A percentile compares a stretch with the other conserved stretches of the same genome.
Evolutionary conservation across 2,113 vertebrate genomes (phyloP).

Genomic region (Ctenodactylus gundi): DNA sequence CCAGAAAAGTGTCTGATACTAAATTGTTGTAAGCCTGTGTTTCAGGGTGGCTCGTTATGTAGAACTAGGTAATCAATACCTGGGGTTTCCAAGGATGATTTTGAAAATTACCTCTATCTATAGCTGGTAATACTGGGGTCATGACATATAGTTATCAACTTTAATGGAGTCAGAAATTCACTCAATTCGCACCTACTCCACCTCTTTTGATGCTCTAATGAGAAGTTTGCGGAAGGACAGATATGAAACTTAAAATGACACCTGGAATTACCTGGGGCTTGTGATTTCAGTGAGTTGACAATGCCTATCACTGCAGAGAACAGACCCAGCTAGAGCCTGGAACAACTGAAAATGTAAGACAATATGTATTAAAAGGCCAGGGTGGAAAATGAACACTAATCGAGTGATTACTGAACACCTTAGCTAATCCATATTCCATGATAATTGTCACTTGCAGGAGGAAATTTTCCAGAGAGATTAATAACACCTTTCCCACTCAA

Average conservation of each 20-base stretch:
- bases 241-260: not conserved
- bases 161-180: not conserved
- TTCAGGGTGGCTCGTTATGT: not conserved
- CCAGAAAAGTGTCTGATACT: not conserved
- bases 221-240: not conserved
- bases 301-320: not conserved
- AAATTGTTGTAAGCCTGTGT: not conserved
- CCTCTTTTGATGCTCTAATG: not conserved
- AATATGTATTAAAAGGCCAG: not conserved
- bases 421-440: not conserved
- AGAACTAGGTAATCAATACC: not conserved
- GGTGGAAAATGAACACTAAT: not conserved
- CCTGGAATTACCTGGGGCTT: not conserved
- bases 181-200: too few relatives aligned
- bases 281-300: not conserved
- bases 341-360: not conserved
- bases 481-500: conserved; percentile 18
- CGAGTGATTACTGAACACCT: not conserved
- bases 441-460: not conserved
- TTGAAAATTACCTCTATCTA: conserved; percentile 22
- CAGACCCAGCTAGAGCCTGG: not conserved
- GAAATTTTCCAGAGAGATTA: conserved; percentile 17
- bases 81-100: not conserved
- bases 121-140: not conserved
- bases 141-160: not conserved